phyloP scores from a whole-genome alignment of 2,113 vertebrate species.

The Crotophaga sulcirostris region DNA sequence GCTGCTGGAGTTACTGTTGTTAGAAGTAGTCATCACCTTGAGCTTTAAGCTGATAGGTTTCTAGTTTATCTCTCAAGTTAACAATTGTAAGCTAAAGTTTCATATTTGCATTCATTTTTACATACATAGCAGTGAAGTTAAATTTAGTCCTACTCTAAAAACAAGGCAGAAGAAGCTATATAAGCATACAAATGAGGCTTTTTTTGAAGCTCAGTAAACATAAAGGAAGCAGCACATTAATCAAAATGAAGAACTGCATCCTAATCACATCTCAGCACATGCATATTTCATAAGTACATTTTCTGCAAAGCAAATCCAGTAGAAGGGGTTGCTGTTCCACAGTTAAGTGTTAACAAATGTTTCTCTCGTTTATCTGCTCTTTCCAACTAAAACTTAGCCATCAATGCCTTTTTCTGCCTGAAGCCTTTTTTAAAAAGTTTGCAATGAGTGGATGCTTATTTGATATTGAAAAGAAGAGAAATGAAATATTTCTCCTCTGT shows the following conservation, averaged over 20 bases:
- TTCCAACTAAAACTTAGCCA: no score
- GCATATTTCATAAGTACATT: conserved; percentile 4
- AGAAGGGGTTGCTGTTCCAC: not conserved
- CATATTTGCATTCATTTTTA: not conserved
- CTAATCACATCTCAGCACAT: not conserved
- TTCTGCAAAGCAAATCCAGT: not conserved
- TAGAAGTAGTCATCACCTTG: not conserved
- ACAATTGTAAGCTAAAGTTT: not conserved
- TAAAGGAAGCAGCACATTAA: not conserved
- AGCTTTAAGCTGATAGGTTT: not conserved
- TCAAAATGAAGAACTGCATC: conserved; percentile 23
- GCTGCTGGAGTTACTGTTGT: not conserved
- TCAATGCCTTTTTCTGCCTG: no score
- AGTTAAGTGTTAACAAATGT: no score
- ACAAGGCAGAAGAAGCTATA: not conserved
- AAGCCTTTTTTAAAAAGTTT: no score
- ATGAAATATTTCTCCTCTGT: no score
- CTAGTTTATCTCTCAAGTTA: not conserved
- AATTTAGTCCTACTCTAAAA: not conserved
- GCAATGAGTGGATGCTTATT: no score
- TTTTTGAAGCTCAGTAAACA: not conserved
- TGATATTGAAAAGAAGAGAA: not conserved
- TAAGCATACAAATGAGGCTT: not conserved
- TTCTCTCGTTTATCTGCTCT: no score
- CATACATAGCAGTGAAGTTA: not conserved